These are phyloP conservation scores for Ctenomys sociabilis DNA, from an alignment of 2,113 vertebrate genomes.

Conservation along the genomic window DNA sequence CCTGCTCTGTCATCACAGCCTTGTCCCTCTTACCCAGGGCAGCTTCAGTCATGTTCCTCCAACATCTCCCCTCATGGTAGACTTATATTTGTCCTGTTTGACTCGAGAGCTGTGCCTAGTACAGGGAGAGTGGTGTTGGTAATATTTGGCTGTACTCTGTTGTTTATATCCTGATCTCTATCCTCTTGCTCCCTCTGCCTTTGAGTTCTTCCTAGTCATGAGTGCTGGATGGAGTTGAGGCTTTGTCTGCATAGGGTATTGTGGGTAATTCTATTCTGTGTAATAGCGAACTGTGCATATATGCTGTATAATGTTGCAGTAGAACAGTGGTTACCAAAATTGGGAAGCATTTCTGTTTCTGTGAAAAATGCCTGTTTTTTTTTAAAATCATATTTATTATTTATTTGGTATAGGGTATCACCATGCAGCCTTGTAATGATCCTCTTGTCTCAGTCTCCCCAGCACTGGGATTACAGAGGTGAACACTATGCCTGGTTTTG, in stretches of 20 bases:
- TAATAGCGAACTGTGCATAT: background rate
- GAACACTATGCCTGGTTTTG: no score
- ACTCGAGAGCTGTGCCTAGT: conserved; percentile 7
- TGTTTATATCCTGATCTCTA: background rate
- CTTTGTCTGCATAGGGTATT: background rate
- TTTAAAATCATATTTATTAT: no score
- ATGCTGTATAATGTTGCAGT: background rate
- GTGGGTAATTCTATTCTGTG: background rate
- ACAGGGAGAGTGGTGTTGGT: background rate
- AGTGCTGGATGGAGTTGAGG: background rate
- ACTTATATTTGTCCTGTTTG: background rate
- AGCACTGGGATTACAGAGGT: no score
- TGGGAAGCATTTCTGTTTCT: conserved; percentile 20
- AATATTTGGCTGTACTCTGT: background rate
- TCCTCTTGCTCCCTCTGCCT: background rate
- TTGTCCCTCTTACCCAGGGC: background rate
- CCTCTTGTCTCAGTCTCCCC: no score
- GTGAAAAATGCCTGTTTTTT: background rate
- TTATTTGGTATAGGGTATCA: no score
- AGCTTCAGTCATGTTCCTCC: background rate
- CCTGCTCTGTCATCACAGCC: background rate
- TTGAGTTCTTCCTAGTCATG: background rate
- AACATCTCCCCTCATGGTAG: background rate
- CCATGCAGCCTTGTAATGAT: no score
- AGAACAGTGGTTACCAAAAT: background rate